A percentile compares a stretch with the other conserved stretches of the same genome.
phyloP scores from a whole-genome alignment of 2,113 vertebrate genomes.

The Columbina picui region DNA sequence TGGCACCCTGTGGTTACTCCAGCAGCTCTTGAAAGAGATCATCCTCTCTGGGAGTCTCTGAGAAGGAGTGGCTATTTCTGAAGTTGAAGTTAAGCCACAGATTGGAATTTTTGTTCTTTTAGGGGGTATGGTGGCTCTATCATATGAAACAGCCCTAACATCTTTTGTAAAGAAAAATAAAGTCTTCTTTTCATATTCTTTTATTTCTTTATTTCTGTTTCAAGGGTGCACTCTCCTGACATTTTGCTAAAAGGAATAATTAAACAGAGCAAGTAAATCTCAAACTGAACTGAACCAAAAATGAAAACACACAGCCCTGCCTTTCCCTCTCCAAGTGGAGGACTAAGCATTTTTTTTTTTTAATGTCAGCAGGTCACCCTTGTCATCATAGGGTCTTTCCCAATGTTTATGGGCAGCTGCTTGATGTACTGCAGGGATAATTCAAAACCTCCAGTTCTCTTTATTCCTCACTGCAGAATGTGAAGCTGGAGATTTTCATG shows the following conservation, averaged over 20 bases:
- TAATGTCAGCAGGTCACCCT: background rate
- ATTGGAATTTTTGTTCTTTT: background rate
- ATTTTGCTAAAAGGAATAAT: background rate
- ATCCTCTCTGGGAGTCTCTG: background rate
- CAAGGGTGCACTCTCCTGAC: background rate
- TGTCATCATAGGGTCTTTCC: accelerated
- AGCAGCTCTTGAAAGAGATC: background rate
- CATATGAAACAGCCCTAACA: background rate
- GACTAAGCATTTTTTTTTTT: background rate
- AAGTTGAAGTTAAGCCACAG: background rate
- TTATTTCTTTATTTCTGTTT: background rate
- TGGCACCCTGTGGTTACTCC: background rate
- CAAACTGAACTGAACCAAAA: background rate
- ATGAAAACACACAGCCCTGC: background rate
- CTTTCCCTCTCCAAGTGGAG: background rate
- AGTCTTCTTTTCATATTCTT: background rate
- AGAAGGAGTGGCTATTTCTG: background rate
- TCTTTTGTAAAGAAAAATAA: background rate
- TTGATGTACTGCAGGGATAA: background rate
- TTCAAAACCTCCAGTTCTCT: background rate
- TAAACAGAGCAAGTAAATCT: background rate
- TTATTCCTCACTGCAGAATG: background rate
- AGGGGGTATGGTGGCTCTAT: background rate
- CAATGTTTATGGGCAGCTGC: accelerated
- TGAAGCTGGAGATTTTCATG: background rate